These are phyloP conservation scores for Etia nguti DNA, from an alignment of 2,113 vertebrate genomes.

Conservation along the genomic window DNA sequence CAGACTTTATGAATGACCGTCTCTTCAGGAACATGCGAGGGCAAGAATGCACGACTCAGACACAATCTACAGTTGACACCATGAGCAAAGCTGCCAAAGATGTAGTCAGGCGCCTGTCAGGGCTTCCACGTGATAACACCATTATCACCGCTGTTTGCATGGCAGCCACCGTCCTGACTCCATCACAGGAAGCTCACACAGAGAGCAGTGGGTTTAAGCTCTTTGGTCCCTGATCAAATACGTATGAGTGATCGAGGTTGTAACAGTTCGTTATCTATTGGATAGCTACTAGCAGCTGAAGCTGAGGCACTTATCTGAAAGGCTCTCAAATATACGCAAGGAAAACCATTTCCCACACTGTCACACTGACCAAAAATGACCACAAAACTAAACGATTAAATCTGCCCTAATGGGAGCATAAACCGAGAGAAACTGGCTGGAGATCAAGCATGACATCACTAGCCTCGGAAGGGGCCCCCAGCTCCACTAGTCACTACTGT, in stretches of 20 bases:
- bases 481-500: not conserved
- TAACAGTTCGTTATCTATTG: not conserved
- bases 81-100: not conserved
- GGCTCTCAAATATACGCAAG: not conserved
- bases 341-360: not conserved
- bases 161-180: not conserved
- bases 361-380: not conserved
- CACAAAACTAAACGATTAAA: not conserved
- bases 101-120: not conserved
- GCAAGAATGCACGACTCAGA: not conserved
- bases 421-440: not conserved
- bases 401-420: not conserved
- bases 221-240: accelerated
- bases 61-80: slow-evolving; percentile 1
- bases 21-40: not conserved
- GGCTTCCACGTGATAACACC: not conserved
- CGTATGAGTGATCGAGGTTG: not conserved
- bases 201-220: not conserved
- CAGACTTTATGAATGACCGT: slow-evolving; percentile 9
- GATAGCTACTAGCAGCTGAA: not conserved
- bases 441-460: slow-evolving; percentile 1
- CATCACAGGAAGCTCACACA: not conserved
- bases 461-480: not conserved
- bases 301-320: not conserved
- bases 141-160: not conserved